Percentiles rank a stretch among this genome's conserved stretches.
phyloP scores from a whole-genome alignment of 2,888 invertebrate species.

The Drosophila paucipuncta region DNA sequence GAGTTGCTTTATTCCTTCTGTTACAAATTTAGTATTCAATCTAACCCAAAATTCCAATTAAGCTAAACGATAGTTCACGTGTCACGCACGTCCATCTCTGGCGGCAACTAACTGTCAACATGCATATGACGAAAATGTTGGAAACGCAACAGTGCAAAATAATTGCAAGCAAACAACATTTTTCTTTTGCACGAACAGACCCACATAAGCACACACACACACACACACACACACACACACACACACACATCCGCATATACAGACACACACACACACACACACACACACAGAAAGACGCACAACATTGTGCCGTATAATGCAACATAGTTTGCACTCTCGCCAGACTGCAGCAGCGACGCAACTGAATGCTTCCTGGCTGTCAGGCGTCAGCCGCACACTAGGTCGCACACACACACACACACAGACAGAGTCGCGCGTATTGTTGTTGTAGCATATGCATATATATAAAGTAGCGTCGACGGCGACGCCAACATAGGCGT shows the following conservation, averaged over 20 bases:
- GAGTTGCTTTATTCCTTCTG: not conserved
- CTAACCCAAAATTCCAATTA: not conserved
- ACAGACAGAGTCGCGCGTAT: conserved; percentile 15
- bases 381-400: conserved; percentile 46
- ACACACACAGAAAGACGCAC: conserved; percentile 5
- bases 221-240: conserved; percentile 5
- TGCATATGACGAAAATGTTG: conserved; percentile 60
- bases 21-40: not conserved
- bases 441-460: conserved; percentile 15
- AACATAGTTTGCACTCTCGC: conserved; percentile 70
- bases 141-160: conserved; percentile 70
- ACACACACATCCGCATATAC: not conserved
- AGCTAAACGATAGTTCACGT: not conserved
- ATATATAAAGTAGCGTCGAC: conserved; percentile 30
- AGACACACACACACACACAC: conserved; percentile 3
- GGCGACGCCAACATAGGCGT: conserved; percentile 16
- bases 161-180: conserved; percentile 70
- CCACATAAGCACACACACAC: conserved; percentile 18
- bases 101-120: conserved; percentile 39
- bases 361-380: conserved; percentile 60
- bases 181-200: conserved; percentile 54
- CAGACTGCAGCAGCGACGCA: conserved; percentile 42
- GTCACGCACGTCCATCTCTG: conserved; percentile 32
- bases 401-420: conserved; percentile 34
- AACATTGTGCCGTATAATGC: conserved; percentile 51